Percentiles rank a stretch among this genome's conserved stretches.
Conservation (phyloP, 1,140 invertebrate species). For the Rhagoletis pomonella region DNA sequence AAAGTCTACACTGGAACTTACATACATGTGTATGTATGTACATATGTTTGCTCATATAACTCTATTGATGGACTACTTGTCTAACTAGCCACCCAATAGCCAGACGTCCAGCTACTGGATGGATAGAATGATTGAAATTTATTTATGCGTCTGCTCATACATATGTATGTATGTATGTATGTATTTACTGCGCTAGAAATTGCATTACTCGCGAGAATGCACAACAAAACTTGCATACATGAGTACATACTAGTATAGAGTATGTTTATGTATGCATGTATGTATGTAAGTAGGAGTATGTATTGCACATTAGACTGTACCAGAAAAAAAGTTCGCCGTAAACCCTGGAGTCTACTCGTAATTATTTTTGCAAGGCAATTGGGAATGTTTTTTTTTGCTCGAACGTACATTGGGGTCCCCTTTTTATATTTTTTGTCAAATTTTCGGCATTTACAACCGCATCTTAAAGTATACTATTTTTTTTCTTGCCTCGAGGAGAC, state of each 20-base stretch:
- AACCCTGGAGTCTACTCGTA: no score
- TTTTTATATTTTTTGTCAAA: no score
- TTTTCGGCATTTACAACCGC: no score
- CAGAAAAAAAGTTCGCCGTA: no score
- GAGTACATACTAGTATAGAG: neutral
- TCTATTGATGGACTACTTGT: neutral
- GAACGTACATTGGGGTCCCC: no score
- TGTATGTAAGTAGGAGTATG: neutral
- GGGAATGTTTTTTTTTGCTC: no score
- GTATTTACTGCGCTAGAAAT: constrained; percentile 11
- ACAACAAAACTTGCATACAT: no score
- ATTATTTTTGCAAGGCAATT: no score
- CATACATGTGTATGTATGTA: no score
- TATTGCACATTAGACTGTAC: neutral
- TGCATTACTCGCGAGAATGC: neutral
- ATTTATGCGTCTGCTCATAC: constrained; percentile 6
- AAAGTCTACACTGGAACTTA: neutral
- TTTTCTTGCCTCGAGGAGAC: no score
- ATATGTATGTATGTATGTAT: neutral
- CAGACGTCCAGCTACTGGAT: neutral
- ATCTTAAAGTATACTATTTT: no score
- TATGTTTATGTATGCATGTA: neutral
- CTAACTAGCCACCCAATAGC: neutral
- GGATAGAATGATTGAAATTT: constrained; percentile 39
- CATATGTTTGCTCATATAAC: neutral